A percentile compares a stretch with the other conserved stretches of the same genome.
phyloP scores from a whole-genome alignment of 2,888 invertebrate species.

The Rutpela maculata region DNA sequence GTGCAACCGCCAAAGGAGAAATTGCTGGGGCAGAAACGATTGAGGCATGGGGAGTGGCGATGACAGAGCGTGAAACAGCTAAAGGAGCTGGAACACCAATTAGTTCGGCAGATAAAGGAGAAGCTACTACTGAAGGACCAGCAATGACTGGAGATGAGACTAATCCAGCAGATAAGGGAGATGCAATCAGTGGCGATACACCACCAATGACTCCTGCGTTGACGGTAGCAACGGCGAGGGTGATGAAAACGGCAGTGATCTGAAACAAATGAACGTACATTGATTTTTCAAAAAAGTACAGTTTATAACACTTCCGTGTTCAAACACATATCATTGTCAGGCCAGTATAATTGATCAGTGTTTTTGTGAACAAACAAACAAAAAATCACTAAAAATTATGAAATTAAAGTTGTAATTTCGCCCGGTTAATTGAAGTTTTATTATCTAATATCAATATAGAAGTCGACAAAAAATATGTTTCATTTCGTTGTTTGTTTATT shows the following conservation, averaged over 20 bases:
- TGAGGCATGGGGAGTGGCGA: constrained; percentile 8
- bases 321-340: too few species aligned
- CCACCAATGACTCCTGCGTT: constrained; percentile 27
- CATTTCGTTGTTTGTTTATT: too few species aligned
- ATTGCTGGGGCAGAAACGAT: constrained; percentile 11
- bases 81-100: constrained; percentile 14
- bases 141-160: background rate
- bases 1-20: constrained; percentile 13
- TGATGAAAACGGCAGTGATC: constrained; percentile 21
- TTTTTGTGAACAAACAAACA: too few species aligned
- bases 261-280: background rate
- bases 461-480: too few species aligned
- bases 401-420: too few species aligned
- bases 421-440: too few species aligned
- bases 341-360: too few species aligned
- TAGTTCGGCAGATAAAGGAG: constrained; percentile 23
- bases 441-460: too few species aligned
- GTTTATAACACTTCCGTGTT: too few species aligned
- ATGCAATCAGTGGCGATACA: background rate
- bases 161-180: constrained; percentile 4
- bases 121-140: constrained; percentile 11
- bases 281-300: too few species aligned
- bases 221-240: constrained; percentile 10
- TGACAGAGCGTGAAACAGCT: constrained; percentile 13
- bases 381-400: too few species aligned